Percentiles rank a stretch among this genome's conserved stretches.
Conservation (phyloP, 2,113 vertebrate species). For the Malurus alboscapulatus region DNA sequence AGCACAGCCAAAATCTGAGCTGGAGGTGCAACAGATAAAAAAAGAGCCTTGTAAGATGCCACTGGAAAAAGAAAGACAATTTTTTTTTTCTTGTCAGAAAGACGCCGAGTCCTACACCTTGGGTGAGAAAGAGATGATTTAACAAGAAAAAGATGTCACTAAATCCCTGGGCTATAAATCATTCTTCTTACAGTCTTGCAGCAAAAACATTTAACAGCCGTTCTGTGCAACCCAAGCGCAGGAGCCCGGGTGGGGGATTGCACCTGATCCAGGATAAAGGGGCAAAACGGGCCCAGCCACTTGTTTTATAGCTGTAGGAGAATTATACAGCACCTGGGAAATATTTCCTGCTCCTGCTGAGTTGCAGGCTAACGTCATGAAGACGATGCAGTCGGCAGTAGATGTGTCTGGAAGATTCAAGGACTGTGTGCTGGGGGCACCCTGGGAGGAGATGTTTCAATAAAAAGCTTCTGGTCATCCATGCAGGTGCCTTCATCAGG, state of each 20-base stretch:
- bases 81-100: background rate
- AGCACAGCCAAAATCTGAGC: background rate
- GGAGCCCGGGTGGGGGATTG: background rate
- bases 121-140: conserved; percentile 10
- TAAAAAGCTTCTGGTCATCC: background rate
- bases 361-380: background rate
- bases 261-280: background rate
- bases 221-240: rapidly evolving
- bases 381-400: rapidly evolving
- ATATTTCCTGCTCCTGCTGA: background rate
- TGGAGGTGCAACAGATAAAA: background rate
- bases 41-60: background rate
- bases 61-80: background rate
- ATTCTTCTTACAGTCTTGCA: background rate
- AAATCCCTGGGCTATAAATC: conserved; percentile 37
- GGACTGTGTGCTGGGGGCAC: background rate
- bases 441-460: background rate
- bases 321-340: background rate
- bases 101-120: background rate
- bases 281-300: background rate
- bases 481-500: background rate
- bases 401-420: background rate
- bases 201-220: background rate
- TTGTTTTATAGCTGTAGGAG: background rate
- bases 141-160: conserved; percentile 35